phyloP scores from a whole-genome alignment of 1,140 invertebrate genomes.

The Drosophila bipectinata region DNA sequence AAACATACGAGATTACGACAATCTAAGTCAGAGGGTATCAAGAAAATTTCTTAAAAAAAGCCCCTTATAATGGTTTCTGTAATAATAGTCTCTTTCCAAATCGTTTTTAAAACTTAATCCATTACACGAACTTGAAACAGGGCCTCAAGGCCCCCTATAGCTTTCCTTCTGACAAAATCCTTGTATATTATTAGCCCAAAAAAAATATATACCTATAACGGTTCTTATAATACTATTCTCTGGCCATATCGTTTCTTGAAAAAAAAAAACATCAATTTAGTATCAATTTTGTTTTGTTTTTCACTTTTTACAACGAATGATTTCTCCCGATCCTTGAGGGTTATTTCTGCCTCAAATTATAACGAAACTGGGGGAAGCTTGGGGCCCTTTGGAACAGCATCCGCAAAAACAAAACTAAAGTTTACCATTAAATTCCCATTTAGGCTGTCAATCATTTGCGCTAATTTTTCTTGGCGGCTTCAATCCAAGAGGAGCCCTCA shows the following conservation, averaged over 20 bases:
- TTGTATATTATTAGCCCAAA: neutral
- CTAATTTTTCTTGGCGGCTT: constrained; percentile 74
- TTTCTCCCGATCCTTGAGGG: constrained; percentile 30
- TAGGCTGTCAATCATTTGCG: constrained; percentile 83
- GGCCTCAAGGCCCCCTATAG: no score
- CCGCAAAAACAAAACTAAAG: constrained; percentile 45
- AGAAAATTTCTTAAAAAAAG: no score
- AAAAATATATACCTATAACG: constrained; percentile 32
- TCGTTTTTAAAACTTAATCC: no score
- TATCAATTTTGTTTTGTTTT: constrained; percentile 68
- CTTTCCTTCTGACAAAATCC: no score
- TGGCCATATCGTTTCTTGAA: constrained; percentile 45
- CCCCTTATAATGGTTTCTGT: no score
- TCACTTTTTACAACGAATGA: constrained; percentile 67
- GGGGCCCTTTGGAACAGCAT: constrained; percentile 9
- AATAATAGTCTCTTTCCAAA: no score
- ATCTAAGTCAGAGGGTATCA: no score
- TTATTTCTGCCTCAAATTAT: constrained; percentile 67
- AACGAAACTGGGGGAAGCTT: constrained; percentile 33
- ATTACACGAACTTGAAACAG: no score
- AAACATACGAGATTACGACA: neutral
- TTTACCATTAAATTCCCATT: constrained; percentile 83
- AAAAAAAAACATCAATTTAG: constrained; percentile 68
- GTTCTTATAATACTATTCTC: constrained; percentile 20
- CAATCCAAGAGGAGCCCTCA: constrained; percentile 32